Evolutionary conservation across 2,888 invertebrate genomes (phyloP).

Genomic region (Temnothorax rugatulus): DNA sequence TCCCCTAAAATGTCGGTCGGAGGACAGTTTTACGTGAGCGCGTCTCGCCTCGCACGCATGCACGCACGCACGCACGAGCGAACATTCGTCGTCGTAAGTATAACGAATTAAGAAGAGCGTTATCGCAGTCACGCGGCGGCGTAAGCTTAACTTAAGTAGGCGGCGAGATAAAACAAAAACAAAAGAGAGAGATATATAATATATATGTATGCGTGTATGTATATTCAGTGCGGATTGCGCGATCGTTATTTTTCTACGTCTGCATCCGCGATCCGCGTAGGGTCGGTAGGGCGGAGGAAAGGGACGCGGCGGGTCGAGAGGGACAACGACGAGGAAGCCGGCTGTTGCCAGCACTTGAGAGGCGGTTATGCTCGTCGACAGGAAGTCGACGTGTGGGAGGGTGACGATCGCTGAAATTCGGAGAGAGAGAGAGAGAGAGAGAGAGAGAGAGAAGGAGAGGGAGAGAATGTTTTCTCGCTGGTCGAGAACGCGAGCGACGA

Average conservation of each 20-base stretch:
- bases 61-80: neutral
- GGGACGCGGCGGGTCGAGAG: slow-evolving; percentile 45
- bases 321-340: slow-evolving; percentile 46
- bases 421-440: slow-evolving; percentile 34
- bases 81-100: slow-evolving; percentile 8
- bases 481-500: slow-evolving; percentile 69
- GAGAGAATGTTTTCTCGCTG: slow-evolving; percentile 70
- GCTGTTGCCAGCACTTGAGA: slow-evolving; percentile 2
- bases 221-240: slow-evolving; percentile 60
- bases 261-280: slow-evolving; percentile 69
- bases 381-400: slow-evolving; percentile 46
- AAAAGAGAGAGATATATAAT: neutral
- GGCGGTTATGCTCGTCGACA: slow-evolving; percentile 10
- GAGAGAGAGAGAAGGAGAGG: slow-evolving; percentile 41
- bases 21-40: slow-evolving; percentile 19
- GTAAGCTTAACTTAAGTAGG: slow-evolving; percentile 42
- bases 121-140: slow-evolving; percentile 62
- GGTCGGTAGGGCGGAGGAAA: slow-evolving; percentile 34
- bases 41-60: slow-evolving; percentile 26
- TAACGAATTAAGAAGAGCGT: slow-evolving; percentile 42
- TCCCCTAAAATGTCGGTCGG: slow-evolving; percentile 43
- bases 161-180: slow-evolving; percentile 42
- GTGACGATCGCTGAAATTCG: slow-evolving; percentile 46
- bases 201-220: slow-evolving; percentile 25
- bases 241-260: slow-evolving; percentile 77